Evolutionary conservation across 2,797 vertebrate species (phyloP).

Genomic region (Geotrypetes seraphini): DNA sequence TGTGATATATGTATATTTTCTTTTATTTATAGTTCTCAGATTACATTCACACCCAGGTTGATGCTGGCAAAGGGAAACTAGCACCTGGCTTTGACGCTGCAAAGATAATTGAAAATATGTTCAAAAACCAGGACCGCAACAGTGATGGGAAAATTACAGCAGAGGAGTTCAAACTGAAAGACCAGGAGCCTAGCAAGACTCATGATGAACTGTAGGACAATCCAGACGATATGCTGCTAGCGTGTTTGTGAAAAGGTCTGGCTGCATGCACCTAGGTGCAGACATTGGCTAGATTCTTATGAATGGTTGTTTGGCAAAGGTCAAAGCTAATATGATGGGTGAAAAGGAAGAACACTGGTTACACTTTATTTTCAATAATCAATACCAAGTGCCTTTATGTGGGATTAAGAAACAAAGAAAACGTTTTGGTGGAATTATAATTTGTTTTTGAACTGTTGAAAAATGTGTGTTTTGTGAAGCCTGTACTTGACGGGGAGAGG

Average conservation of each 20-base stretch:
- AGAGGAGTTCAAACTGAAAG: constrained; percentile 87
- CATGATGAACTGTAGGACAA: constrained; percentile 83
- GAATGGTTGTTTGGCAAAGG: too few species aligned
- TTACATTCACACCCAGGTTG: constrained; percentile 83
- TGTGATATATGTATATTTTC: too few species aligned
- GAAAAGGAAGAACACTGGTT: too few species aligned
- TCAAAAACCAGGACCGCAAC: constrained; percentile 88
- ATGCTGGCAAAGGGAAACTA: constrained; percentile 83
- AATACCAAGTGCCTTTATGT: neutral
- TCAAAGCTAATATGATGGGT: too few species aligned
- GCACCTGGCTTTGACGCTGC: constrained; percentile 85
- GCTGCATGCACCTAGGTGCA: neutral
- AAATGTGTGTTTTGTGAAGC: too few species aligned
- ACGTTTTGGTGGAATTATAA: too few species aligned
- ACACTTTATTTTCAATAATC: neutral
- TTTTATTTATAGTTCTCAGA: constrained; percentile 68
- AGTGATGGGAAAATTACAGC: constrained; percentile 82
- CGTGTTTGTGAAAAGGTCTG: neutral
- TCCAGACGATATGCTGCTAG: neutral
- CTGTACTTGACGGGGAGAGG: too few species aligned
- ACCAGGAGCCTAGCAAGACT: constrained; percentile 64
- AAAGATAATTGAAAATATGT: constrained; percentile 92
- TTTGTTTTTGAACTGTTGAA: too few species aligned
- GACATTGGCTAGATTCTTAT: constrained; percentile 6
- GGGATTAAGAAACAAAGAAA: neutral